Evolutionary conservation across 2,113 vertebrate genomes (phyloP), one percentile per base, ranked within the genome.

Genomic region (Cololabis saira): DNA sequence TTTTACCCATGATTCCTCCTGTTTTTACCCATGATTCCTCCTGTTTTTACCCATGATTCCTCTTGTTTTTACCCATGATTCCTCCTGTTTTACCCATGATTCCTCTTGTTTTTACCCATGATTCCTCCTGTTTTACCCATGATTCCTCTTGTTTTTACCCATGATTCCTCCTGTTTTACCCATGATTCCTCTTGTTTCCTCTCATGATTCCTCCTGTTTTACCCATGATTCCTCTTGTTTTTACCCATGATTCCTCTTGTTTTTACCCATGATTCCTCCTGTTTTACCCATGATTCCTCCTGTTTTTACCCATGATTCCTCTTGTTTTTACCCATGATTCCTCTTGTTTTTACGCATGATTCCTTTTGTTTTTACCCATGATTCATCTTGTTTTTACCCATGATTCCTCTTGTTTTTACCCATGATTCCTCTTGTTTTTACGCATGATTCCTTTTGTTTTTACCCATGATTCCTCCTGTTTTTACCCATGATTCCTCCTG

Each of bases 391-490:
- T n/a, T n/a, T n/a, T n/a, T n/a, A n/a, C n/a, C n/a, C n/a, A 27
- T 27, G 24, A 2, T 27, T 5, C 24, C 24, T 27, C 24, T n/a
- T 2, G 3, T 41, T 3, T 13, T 21, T n/a, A n/a, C 0, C 0
- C 86, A 95, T 95, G 76, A 56, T 96, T 13, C 93, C 93, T 19
- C 82, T 96, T n/a, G n/a, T n/a, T n/a, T n/a, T n/a, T n/a, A n/a
- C n/a, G n/a, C n/a, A 27, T 27, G 24, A 2, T 27, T 5, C 24
- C 24, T 27, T 5, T n/a, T 2, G 3, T 41, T 3, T 13, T 21
- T n/a, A n/a, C 0, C 0, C 86, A 95, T n/a, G 95, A 76, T 55
- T 96, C 12, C 93, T 93, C 18, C 82, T 96, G 41, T n/a, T n/a
- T n/a, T n/a, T n/a, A n/a, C n/a, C n/a, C n/a, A 27, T 27, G 24